Evolutionary conservation across 2,797 vertebrate species (phyloP), one percentile per base, ranked within the genome.

Genomic region (Ctenopoma multispine): DNA sequence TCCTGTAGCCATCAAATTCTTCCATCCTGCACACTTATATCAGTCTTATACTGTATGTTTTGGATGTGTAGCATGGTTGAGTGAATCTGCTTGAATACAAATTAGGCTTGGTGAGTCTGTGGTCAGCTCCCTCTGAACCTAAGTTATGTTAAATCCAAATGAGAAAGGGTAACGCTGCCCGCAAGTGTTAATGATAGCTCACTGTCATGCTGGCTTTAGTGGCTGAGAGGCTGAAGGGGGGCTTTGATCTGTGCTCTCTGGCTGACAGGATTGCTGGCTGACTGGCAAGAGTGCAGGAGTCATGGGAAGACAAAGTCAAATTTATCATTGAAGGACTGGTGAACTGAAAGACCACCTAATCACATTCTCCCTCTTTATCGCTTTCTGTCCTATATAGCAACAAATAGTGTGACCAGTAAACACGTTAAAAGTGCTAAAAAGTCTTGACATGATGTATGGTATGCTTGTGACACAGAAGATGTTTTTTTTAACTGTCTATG

Each of bases 281-380:
- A 67, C 77, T 87, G 84, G 69, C 85, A 75, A 63, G 61, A 82
- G 74, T 46, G 47, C 65, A 62, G 75, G 63, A 78, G 81, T 81
- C 84, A 81, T 77, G 61, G 76, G 80, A 55, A 87, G 85, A 80
- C 78, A 89, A 90, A 86, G 87, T 87, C 89, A 85, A 80, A 87
- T 78, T 70, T 75, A 65, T 77, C 50, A 14, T 59, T 72, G 72
- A 78, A 76, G 81, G 77, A 69, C 65, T 75, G 53, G 31, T 63
- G 49, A 62, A 72, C 61, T 48, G 15, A 40, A 75, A 13, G 53
- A 62, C 27, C 40, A 51, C 63, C 57, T 31, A 47, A 53, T 70
- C 56, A 51, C 21, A 11, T 18, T n/a, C 23, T 31, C 48, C 40
- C 29, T 69, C 27, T 46, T 17, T 23, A 3, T 62, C 18, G 51